A percentile compares a stretch with the other conserved stretches of the same genome.
phyloP scores from a whole-genome alignment of 2,888 invertebrate species.

The Tigriopus californicus region DNA sequence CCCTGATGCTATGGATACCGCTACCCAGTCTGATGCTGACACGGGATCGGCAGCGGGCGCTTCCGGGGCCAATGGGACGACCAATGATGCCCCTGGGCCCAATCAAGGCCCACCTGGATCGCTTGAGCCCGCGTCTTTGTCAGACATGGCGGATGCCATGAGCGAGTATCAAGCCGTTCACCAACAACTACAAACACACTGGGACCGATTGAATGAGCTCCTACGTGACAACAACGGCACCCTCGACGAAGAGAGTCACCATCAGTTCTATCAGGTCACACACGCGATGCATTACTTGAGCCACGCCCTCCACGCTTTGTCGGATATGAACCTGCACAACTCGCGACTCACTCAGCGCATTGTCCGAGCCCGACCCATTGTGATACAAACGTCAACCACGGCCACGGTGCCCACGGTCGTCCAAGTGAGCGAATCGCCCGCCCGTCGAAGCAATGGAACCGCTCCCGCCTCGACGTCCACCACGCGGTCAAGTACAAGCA shows the following conservation, averaged over 20 bases:
- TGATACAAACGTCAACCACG: constrained; percentile 28
- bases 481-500: background rate
- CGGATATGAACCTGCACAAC: constrained; percentile 60
- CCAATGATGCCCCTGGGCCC: no score
- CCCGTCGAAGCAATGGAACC: background rate
- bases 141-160: constrained; percentile 37
- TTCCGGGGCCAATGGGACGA: no score
- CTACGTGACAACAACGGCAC: constrained; percentile 37
- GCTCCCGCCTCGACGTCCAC: background rate
- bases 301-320: constrained; percentile 71
- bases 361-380: constrained; percentile 47
- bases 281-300: constrained; percentile 65
- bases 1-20: no score
- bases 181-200: constrained; percentile 42
- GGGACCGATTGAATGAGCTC: constrained; percentile 41
- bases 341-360: constrained; percentile 45
- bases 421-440: background rate
- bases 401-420: constrained; percentile 10
- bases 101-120: background rate
- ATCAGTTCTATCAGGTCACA: constrained; percentile 49
- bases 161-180: constrained; percentile 36
- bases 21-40: no score
- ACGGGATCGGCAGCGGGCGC: background rate
- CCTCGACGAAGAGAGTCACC: constrained; percentile 34
- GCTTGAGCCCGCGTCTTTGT: constrained; percentile 28